These are phyloP conservation scores for Bolinopsis microptera DNA, from an alignment of 37 sponge, comb jelly and placozoan genomes.

Conservation along the genomic window DNA sequence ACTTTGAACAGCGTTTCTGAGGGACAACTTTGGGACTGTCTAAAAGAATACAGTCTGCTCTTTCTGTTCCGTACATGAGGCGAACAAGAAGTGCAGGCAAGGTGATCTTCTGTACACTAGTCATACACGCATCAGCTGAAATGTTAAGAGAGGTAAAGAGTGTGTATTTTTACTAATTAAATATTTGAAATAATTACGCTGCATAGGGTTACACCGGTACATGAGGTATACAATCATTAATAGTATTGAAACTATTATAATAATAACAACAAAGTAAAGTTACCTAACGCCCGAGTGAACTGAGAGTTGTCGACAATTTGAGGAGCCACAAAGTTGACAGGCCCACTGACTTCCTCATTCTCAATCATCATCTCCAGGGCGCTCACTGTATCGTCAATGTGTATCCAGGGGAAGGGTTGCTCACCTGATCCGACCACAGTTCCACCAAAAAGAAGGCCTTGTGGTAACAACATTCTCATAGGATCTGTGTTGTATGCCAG, in stretches of 20 bases:
- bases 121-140: constrained; percentile 10
- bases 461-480: neutral
- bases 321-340: constrained; percentile 42
- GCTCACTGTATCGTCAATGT: constrained; percentile 3
- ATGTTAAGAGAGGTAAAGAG: too few species aligned
- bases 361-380: neutral
- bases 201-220: too few species aligned
- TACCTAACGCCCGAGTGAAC: neutral
- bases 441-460: neutral
- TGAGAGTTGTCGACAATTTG: neutral
- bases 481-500: constrained; percentile 21
- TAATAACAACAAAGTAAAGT: too few species aligned
- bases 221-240: too few species aligned
- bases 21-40: constrained; percentile 35
- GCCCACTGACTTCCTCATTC: neutral
- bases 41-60: constrained; percentile 23
- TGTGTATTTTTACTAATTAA: too few species aligned
- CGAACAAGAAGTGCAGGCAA: neutral
- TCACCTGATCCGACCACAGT: neutral
- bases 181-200: too few species aligned
- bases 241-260: too few species aligned
- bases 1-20: too few species aligned
- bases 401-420: constrained; percentile 63
- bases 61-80: constrained; percentile 54
- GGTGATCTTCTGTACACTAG: neutral